Base-by-base conservation (phyloP, 2,888 invertebrate genomes). In the Catocala fraxini region DNA sequence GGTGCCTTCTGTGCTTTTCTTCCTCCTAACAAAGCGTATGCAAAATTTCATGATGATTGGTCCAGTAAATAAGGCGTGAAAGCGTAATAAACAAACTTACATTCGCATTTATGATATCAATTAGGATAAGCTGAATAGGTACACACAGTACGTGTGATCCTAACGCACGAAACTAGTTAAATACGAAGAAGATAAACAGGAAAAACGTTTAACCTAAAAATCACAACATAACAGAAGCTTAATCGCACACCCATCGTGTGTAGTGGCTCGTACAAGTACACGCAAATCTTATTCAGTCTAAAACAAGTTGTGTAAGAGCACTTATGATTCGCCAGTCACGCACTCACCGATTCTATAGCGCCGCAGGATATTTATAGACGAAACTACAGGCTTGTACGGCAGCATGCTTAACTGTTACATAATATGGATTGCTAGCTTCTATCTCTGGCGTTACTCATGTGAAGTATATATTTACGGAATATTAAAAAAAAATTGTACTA, bases 271-370 rank as follows among this genome's bases (percentile, higher is more conserved):
- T 42, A 45, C 68, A 65, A 73, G 71, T 60, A 63, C 55, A 63
- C 55, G 70, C 68, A 68, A 76, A 75, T 77, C 73, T 69, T 71
- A 73, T 66, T 77, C 57, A 70, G 64, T 60, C 66, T 66, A 46
- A 68, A 73, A 73, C 73, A 68, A 67, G 77, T 79, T 71, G 65
- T 70, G 60, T 63, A 66, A 83, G 87, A 63, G 83, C 75, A 64
- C 85, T 88, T 81, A 63, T 73, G 71, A 78, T 65, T 75, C 65
- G 84, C 86, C 65, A 81, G 85, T 88, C 86, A 86, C 57, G 63
- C 84, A 80, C 85, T 88, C 66, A 51, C 55, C 51, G 51, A 69
- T 49, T 55, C 11, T 67, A 54, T 65, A 70, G 63, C 59, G 67
- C 54, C 62, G 65, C 70, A 78, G 76, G 73, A 80, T 75, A 69